Evolutionary conservation across 1,140 invertebrate species (phyloP).

Genomic region (Cataglyphis hispanica): DNA sequence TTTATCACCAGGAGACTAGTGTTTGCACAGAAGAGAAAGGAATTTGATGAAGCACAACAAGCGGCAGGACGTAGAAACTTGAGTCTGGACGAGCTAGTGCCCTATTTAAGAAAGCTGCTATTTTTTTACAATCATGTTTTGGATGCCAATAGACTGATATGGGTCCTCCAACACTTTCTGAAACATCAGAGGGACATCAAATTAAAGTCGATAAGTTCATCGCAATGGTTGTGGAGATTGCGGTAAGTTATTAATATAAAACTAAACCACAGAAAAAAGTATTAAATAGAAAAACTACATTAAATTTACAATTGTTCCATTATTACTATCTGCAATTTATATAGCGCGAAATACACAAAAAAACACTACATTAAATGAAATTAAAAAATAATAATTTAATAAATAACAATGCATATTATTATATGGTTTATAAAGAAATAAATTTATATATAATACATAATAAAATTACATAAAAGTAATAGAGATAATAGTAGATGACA

Average conservation of each 20-base stretch:
- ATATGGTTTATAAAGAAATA: too few species aligned
- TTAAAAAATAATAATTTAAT: too few species aligned
- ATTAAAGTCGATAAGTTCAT: constrained; percentile 84
- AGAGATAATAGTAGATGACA: too few species aligned
- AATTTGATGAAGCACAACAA: constrained; percentile 90
- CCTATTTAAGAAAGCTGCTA: constrained; percentile 89
- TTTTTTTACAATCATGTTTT: constrained; percentile 92
- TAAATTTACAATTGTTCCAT: too few species aligned
- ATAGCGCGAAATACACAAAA: too few species aligned
- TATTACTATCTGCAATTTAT: too few species aligned
- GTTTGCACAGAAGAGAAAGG: constrained; percentile 89
- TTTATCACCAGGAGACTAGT: constrained; percentile 90
- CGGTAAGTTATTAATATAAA: constrained; percentile 83
- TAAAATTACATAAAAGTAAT: too few species aligned
- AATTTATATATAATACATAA: too few species aligned
- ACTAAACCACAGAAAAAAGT: too few species aligned
- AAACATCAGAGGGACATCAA: constrained; percentile 88
- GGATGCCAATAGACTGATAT: constrained; percentile 91
- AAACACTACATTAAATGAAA: too few species aligned
- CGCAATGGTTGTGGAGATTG: constrained; percentile 88
- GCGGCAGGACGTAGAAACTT: constrained; percentile 84
- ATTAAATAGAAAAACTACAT: too few species aligned
- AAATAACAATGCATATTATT: too few species aligned
- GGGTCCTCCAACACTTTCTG: constrained; percentile 88
- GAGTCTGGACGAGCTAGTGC: constrained; percentile 86